Evolutionary conservation across 2,888 invertebrate genomes (phyloP), one percentile per base, ranked within the genome.

Genomic region (Ophioninae sp.): DNA sequence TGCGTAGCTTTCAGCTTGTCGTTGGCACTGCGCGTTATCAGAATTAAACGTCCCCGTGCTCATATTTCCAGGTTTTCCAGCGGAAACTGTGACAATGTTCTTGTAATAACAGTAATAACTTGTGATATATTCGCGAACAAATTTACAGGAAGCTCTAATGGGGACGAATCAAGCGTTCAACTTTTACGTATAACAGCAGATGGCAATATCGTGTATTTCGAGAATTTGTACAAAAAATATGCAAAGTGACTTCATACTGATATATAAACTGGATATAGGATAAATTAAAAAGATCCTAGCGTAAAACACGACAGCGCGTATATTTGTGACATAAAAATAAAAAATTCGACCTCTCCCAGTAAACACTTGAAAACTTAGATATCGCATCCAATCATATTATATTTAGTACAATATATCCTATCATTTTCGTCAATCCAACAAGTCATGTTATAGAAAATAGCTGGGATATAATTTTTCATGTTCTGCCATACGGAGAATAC

Each of bases 61-160:
- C 72, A 23, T 61, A 77, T 72, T 77, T 76, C n/a, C 20, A 10
- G 44, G 51, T 44, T 65, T 56, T 20, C 44, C 10, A 23, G 23
- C 30, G 67, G 13, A 37, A 67, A 72, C 65, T 30, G 17, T 59
- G 30, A 71, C 41, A 72, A 72, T 77, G 23, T 77, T 81, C 77
- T 74, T 79, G 17, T 22, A 44, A 22, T 56, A 17, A 10, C 64
- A n/a, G 9, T 22, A 44, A 22, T 56, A 17, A 10, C 64, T 30
- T 63, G 22, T 51, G 61, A 17, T 13, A 44, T 61, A 44, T 20
- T 37, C 20, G 20, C 37, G 44, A 3, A 67, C 65, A 17, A 22
- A 56, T n/a, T 22, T 8, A 56, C 13, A 56, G n/a, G 13, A 6
- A 68, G 65, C 44, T 17, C 2, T 6, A 13, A 59, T 20, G 51